Evolutionary conservation across 1,140 invertebrate genomes (phyloP).

Genomic region (Hetaerina americana): DNA sequence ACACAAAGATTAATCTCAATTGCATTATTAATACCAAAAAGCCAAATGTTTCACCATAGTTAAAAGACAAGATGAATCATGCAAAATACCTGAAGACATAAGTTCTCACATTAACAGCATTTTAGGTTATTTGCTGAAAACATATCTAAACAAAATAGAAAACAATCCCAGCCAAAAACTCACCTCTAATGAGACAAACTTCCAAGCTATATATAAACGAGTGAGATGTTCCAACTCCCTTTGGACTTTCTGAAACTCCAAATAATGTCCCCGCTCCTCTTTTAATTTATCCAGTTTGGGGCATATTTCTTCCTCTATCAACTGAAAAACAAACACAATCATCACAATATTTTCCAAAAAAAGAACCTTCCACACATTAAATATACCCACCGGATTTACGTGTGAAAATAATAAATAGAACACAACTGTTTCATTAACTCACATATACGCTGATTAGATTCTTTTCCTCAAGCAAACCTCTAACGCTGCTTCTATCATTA

Average conservation of each 20-base stretch:
- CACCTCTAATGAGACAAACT: constrained; percentile 44
- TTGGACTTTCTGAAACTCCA: constrained; percentile 78
- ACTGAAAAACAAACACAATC: too few species aligned
- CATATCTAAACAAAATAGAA: not conserved
- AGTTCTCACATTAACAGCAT: not conserved
- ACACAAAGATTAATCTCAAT: too few species aligned
- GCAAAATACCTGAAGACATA: not conserved
- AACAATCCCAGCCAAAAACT: not conserved
- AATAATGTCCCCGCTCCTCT: constrained; percentile 69
- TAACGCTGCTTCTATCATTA: too few species aligned
- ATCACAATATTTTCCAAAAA: too few species aligned
- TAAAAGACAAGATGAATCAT: too few species aligned
- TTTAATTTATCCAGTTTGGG: constrained; percentile 79
- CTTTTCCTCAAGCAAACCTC: too few species aligned
- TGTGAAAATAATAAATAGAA: constrained; percentile 7
- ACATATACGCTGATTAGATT: too few species aligned
- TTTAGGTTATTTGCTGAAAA: not conserved
- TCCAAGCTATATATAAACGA: constrained; percentile 63
- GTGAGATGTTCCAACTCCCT: constrained; percentile 76
- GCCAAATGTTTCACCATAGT: not conserved
- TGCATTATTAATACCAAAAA: too few species aligned
- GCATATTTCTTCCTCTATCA: constrained; percentile 75
- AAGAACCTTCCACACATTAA: too few species aligned
- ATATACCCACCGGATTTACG: constrained; percentile 9
- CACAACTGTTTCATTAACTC: too few species aligned